phyloP scores from a whole-genome alignment of 2,113 vertebrate species.

The Proterorhinus semilunaris region DNA sequence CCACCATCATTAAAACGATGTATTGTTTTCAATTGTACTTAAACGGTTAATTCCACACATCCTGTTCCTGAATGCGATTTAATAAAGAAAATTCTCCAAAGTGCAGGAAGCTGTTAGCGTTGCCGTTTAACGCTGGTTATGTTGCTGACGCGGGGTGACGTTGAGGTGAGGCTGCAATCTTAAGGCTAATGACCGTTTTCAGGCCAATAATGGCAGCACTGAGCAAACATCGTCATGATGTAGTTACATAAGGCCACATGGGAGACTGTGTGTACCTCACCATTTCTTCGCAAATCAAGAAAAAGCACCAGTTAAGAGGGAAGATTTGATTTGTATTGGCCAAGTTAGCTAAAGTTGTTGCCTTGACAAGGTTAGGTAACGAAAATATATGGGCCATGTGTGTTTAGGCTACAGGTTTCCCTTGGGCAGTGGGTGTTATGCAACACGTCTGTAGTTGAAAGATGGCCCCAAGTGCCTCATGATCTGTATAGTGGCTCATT shows the following conservation, averaged over 20 bases:
- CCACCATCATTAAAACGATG: neutral
- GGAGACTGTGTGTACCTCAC: constrained; percentile 52
- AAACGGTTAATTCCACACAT: neutral
- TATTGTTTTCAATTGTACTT: neutral
- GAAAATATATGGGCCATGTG: constrained; percentile 13
- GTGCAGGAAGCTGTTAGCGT: constrained; percentile 44
- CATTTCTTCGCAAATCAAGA: neutral
- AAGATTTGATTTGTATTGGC: neutral
- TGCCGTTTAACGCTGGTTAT: neutral
- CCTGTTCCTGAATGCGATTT: constrained; percentile 25
- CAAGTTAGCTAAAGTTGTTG: constrained; percentile 15
- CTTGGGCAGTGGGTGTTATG: constrained; percentile 35
- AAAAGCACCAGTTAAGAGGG: neutral
- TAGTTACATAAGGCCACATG: constrained; percentile 52
- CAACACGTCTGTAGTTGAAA: constrained; percentile 27
- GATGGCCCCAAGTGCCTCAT: constrained; percentile 13
- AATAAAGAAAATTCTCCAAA: constrained; percentile 20
- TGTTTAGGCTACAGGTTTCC: constrained; percentile 37
- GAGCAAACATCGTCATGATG: constrained; percentile 63
- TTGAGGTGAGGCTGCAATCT: constrained; percentile 41
- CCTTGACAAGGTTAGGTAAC: constrained; percentile 48
- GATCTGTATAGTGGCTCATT: constrained; percentile 5
- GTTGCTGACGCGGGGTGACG: constrained; percentile 46
- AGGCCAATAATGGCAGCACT: constrained; percentile 52
- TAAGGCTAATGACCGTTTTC: constrained; percentile 68